These are phyloP conservation scores for Hemibagrus wyckioides DNA, from an alignment of 2,113 vertebrate genomes.

Conservation along the genomic window DNA sequence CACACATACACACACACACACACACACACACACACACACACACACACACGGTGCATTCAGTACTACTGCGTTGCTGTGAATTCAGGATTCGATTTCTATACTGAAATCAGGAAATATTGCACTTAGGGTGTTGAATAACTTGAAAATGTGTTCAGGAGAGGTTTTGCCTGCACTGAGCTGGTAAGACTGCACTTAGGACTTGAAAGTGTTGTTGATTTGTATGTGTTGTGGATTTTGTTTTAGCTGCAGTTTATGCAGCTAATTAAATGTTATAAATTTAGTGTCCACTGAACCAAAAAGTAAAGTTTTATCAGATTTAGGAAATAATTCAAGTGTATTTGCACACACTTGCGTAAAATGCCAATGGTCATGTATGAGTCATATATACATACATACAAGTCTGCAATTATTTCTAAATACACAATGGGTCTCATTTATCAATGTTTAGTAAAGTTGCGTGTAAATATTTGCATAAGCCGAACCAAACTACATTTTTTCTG, in stretches of 20 bases:
- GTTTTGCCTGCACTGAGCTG: background rate
- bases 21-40: background rate
- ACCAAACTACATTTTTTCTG: background rate
- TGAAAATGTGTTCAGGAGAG: background rate
- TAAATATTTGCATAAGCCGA: background rate
- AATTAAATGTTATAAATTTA: background rate
- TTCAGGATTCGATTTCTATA: background rate
- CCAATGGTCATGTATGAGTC: background rate
- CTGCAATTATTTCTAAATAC: background rate
- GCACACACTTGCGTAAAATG: background rate
- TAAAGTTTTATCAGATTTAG: background rate
- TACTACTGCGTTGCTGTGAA: background rate
- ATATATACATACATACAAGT: background rate
- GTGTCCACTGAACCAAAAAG: background rate
- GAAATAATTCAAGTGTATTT: background rate
- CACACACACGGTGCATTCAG: background rate
- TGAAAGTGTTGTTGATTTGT: background rate
- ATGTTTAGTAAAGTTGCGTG: background rate
- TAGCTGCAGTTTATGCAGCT: background rate
- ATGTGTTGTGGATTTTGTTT: background rate
- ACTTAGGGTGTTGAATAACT: background rate
- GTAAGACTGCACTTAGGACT: background rate
- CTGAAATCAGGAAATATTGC: background rate
- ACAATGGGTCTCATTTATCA: background rate
- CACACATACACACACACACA: background rate